Base-by-base conservation (phyloP, 2,113 vertebrate species). In the Petrocephalus microphthalmus region DNA sequence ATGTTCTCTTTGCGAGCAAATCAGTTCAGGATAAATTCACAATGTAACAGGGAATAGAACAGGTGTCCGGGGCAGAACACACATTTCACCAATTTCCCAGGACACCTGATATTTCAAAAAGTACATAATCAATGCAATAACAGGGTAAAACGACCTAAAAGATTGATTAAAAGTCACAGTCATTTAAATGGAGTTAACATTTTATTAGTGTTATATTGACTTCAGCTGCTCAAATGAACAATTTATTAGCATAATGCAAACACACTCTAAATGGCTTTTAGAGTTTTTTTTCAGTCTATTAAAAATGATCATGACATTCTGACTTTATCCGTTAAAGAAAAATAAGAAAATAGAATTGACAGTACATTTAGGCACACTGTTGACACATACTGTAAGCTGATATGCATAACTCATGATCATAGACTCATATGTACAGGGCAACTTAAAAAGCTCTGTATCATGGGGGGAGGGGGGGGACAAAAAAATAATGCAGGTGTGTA, bases 131-230 rank as follows among this genome's bases (percentile, higher is more conserved):
- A 25, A 20, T 52, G n/a, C 82, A 84, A 25, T 3, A 52, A 29
- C 45, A 22, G 49, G 8, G 2, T 11, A 17, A 84, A 51, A 25
- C n/a, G 20, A 67, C n/a, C n/a, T n/a, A 11, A 84, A 47, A 84
- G 7, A 49, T 10, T 52, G 11, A 84, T 33, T 7, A 88, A 51
- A 90, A 87, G 91, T 53, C 45, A 67, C 37, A 89, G 56, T 90
- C 88, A 92, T 93, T 92, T 94, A 94, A 94, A 94, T 94, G 94
- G 93, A 96, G 95, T 98, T 98, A 97, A 96, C 95, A 96, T 95
- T 98, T 99, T 99, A 99, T 99, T 99, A 99, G 97, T 98, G 97
- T 97, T 96, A 94, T 96, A 95, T 94, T 95, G 94, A 96, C 95
- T 95, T 95, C 92, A 95, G 93, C 90, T 94, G 96, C 95, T 97